Evolutionary conservation across 2,113 vertebrate genomes (phyloP), one percentile per base, ranked within the genome.

Genomic region (Motacilla alba): DNA sequence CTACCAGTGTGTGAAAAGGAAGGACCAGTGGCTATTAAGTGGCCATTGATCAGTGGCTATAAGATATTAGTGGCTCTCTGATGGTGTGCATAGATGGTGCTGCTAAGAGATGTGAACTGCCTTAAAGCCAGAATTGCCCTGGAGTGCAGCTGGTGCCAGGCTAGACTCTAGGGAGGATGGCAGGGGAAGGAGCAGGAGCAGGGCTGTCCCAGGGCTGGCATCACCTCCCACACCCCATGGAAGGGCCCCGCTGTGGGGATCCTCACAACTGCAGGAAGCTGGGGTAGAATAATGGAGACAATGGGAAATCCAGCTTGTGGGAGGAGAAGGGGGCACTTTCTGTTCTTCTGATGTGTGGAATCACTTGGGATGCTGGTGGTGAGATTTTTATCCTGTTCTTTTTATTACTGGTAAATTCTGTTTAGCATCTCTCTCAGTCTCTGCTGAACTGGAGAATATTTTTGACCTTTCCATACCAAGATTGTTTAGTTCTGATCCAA

Each of bases 161-260:
- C 30, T 73, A 35, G 59, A 5, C 26, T 30, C 35, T 37, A 39
- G 6, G 22, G 7, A 13, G 0, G 5, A 15, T 15, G 75, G 66
- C 5, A 8, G 20, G 21, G 44, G 35, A 19, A 33, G 53, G 21
- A 22, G 23, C 6, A 46, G 46, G 3, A 18, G 23, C 35, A n/a
- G 41, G 2, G 5, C 22, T 10, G 21, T 43, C 31, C 56, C 0
- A 0, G 21, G 18, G 3, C 7, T 0, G 1, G 22, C 52, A 31
- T 53, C 4, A 4, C 18, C 21, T 47, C 43, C 33, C 2, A 3
- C 1, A 2, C 8, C 22, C 28, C 33, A 6, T 3, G 11, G 60
- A 85, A 55, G 8, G 4, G 5, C 26, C 20, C 12, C 1, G 1
- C 53, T 3, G 0, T 2, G 39, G 41, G 19, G 5, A n/a, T 50